A percentile compares a stretch with the other conserved stretches of the same genome.
These are phyloP conservation scores for Chloroceryle amazona DNA, from an alignment of 2,797 vertebrate genomes.

Conservation along the genomic window DNA sequence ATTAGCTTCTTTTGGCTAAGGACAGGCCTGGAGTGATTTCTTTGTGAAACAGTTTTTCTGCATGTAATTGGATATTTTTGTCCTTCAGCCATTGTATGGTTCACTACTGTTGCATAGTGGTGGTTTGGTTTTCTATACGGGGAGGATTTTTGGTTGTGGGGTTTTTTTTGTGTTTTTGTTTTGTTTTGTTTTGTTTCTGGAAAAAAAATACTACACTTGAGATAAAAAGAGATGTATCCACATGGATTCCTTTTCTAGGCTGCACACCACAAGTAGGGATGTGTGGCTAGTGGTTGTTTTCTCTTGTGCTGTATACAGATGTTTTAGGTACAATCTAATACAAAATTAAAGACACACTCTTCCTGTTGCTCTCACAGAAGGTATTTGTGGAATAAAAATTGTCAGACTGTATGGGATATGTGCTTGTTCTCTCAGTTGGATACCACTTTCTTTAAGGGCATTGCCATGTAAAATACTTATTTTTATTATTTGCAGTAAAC, in stretches of 20 bases:
- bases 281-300: neutral
- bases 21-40: neutral
- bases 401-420: neutral
- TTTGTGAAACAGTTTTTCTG: neutral
- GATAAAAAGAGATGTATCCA: neutral
- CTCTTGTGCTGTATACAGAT: neutral
- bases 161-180: no score
- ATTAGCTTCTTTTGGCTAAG: neutral
- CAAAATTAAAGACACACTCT: neutral
- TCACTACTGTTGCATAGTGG: fast-evolving
- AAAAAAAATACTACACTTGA: neutral
- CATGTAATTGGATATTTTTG: neutral
- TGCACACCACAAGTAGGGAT: neutral
- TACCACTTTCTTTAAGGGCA: neutral
- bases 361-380: neutral
- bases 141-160: neutral
- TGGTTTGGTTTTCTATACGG: neutral
- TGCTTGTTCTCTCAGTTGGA: neutral
- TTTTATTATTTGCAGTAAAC: neutral
- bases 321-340: neutral
- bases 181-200: no score
- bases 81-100: neutral
- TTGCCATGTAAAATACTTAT: neutral
- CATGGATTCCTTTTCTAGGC: neutral
- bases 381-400: neutral